Percentiles rank a stretch among this genome's conserved stretches.
Conservation (phyloP, 2,797 vertebrate genomes). For the Crypturellus tataupa region DNA sequence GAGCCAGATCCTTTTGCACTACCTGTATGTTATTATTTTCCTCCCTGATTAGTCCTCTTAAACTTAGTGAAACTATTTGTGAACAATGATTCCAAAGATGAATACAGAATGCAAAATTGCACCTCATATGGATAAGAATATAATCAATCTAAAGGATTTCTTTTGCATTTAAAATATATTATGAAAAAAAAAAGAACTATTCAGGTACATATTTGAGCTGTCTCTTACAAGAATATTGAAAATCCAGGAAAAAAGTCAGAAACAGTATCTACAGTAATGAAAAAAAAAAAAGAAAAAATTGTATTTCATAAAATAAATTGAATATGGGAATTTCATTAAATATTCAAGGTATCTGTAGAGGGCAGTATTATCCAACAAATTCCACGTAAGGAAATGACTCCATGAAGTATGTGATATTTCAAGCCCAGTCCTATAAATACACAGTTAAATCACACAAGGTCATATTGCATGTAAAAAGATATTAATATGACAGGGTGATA, state of each 20-base stretch:
- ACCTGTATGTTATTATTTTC: not conserved
- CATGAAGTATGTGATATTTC: not conserved
- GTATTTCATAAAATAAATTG: not conserved
- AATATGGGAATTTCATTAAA: not conserved
- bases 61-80: not conserved
- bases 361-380: conserved; percentile 78
- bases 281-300: not conserved
- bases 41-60: not conserved
- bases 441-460: not conserved
- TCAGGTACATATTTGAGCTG: not conserved
- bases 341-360: conserved; percentile 71
- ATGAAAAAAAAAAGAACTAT: not conserved
- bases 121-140: not conserved
- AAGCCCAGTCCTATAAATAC: not conserved
- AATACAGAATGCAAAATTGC: not conserved
- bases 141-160: not conserved
- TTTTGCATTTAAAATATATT: not conserved
- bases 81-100: not conserved
- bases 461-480: not conserved
- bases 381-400: not conserved
- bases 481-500: conserved; percentile 42
- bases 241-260: not conserved
- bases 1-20: not conserved
- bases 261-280: not conserved
- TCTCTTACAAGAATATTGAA: not conserved